Evolutionary conservation across 2,113 vertebrate genomes (phyloP).

Genomic region (Acanthochromis polyacanthus): DNA sequence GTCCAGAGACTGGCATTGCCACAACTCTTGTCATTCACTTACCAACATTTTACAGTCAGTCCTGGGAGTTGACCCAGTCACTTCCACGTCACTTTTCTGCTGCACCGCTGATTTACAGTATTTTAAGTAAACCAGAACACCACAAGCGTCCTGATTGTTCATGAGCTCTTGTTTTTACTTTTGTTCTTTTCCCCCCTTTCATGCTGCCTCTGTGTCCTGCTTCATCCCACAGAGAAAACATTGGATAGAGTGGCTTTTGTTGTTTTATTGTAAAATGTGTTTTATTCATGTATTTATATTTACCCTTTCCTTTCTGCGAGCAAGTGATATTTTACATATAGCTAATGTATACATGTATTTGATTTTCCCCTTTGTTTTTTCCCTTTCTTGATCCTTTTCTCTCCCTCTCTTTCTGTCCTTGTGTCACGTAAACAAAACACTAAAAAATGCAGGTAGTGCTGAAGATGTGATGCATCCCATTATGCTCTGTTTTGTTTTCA

Average conservation of each 20-base stretch:
- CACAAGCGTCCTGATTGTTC: slow-evolving; percentile 37
- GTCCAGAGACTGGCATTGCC: too few species aligned
- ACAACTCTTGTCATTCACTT: background rate
- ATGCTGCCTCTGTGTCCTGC: slow-evolving; percentile 13
- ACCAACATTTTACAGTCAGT: background rate
- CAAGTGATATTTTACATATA: background rate
- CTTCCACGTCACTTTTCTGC: slow-evolving; percentile 6
- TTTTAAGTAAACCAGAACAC: slow-evolving; percentile 22
- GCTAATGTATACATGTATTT: too few species aligned
- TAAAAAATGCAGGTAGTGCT: too few species aligned
- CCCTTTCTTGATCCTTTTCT: background rate
- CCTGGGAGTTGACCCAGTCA: slow-evolving; percentile 18
- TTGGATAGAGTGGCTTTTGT: background rate
- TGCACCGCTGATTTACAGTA: slow-evolving; percentile 26
- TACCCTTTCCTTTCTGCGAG: background rate
- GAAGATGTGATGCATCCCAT: too few species aligned
- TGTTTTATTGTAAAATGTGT: slow-evolving; percentile 3
- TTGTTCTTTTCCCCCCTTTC: slow-evolving; percentile 14
- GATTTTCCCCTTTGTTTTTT: too few species aligned
- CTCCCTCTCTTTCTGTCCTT: too few species aligned
- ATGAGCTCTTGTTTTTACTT: slow-evolving; percentile 6
- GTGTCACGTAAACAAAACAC: too few species aligned
- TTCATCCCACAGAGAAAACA: slow-evolving; percentile 33
- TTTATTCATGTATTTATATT: slow-evolving; percentile 5
- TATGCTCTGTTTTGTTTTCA: too few species aligned